phyloP scores from a whole-genome alignment of 2,113 vertebrate species.

The Etia nguti region DNA sequence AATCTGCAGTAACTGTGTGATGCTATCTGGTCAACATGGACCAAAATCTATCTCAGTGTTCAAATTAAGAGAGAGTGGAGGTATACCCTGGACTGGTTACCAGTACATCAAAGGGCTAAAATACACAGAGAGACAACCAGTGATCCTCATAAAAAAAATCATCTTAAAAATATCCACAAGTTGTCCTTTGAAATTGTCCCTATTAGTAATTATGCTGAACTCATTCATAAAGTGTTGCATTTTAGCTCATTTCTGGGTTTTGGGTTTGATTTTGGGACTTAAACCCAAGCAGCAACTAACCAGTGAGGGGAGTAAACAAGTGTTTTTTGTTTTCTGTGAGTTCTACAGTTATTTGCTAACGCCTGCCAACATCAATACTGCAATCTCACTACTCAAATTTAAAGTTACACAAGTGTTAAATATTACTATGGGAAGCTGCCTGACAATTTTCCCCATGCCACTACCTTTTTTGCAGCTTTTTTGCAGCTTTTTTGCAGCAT shows the following conservation, averaged over 20 bases:
- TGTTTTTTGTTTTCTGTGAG: not conserved
- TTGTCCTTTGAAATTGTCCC: not conserved
- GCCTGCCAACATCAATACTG: not conserved
- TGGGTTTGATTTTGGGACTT: not conserved
- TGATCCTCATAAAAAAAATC: not conserved
- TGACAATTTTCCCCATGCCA: not conserved
- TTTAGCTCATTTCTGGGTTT: not conserved
- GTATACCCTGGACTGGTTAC: not conserved
- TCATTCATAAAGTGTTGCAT: not conserved
- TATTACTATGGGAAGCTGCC: not conserved
- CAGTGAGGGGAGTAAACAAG: not conserved
- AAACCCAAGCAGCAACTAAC: not conserved
- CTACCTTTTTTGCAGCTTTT: not conserved
- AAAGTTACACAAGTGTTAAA: not conserved
- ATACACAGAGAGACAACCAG: not conserved
- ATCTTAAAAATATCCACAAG: not conserved
- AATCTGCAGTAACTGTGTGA: not conserved
- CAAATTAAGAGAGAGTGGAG: not conserved
- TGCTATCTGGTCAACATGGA: not conserved
- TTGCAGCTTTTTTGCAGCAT: not conserved
- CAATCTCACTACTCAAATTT: not conserved
- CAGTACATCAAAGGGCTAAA: not conserved
- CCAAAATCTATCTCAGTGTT: not conserved
- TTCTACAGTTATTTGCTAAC: not conserved
- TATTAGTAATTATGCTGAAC: not conserved